Evolutionary conservation across 1,140 invertebrate genomes (phyloP).

Genomic region (Aleiodes sp.): DNA sequence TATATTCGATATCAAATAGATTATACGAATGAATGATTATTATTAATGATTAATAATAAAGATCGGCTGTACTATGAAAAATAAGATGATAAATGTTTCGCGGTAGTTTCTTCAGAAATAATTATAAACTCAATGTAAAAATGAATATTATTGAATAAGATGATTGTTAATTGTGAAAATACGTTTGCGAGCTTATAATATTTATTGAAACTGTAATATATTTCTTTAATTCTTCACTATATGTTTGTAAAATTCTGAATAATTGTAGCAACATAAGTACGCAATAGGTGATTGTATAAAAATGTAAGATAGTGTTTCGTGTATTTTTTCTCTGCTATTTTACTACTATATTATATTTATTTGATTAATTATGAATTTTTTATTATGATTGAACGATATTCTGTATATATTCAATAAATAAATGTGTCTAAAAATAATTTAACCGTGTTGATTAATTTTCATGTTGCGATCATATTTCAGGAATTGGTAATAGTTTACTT

Average conservation of each 20-base stretch:
- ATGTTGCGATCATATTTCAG: no score
- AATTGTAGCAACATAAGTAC: background rate
- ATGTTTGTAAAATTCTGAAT: background rate
- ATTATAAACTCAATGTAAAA: background rate
- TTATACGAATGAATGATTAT: background rate
- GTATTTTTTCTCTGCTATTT: no score
- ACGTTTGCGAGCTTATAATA: slow-evolving; percentile 17
- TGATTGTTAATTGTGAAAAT: background rate
- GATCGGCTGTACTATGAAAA: slow-evolving; percentile 21
- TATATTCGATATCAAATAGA: no score
- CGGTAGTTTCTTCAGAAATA: no score
- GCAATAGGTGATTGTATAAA: slow-evolving; percentile 27
- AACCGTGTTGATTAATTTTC: background rate
- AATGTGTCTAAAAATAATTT: slow-evolving; percentile 37
- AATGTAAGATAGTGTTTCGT: slow-evolving; percentile 32
- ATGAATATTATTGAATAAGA: background rate
- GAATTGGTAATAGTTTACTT: no score
- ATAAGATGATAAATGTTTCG: no score
- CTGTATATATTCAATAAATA: slow-evolving; percentile 38
- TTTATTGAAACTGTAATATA: background rate
- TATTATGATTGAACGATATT: slow-evolving; percentile 4
- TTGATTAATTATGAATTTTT: no score
- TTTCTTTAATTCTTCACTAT: background rate
- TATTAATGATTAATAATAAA: background rate
- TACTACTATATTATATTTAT: no score